Evolutionary conservation across 2,797 vertebrate genomes (phyloP), one percentile per base, ranked within the genome.

Genomic region (Urosaurus nigricauda): DNA sequence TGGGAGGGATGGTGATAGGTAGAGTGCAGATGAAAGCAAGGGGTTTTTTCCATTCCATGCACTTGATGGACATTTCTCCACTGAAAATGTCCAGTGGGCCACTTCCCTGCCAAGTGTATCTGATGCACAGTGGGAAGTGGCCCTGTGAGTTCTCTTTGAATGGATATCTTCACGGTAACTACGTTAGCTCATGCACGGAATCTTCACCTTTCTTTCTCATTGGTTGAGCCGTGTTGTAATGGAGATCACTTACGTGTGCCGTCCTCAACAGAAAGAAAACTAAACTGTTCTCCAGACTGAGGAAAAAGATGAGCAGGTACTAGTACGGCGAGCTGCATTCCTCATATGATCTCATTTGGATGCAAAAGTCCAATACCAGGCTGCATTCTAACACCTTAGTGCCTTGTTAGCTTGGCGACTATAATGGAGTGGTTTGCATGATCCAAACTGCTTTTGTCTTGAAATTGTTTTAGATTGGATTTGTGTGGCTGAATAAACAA

Each of bases 291-390:
- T 97, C 97, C 91, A 95, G 96, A 92, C 97, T 97, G 96, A 96
- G 95, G 96, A 97, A 97, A 96, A 97, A 97, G 96, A 97, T 97
- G 95, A 97, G 94, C 97, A 97, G 97, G 97, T 97, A 97, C 94
- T 40, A 68, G 91, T 92, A 93, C 24, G 74, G 86, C 92, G 94
- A 96, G 94, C 93, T 93, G 95, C 93, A 84, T 95, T 90, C 91
- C 26, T 47, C 0, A 90, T 93, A 74, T 0, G 0, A 85, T 94
- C 94, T 91, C 92, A 79, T 89, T 89, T 86, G 88, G 93, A 77
- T 91, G 87, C 93, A 92, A 83, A 89, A 77, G 21, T 26, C 60
- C 77, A 68, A 95, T 91, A 68, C 77, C 65, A 89, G 87, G 91
- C 90, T 94, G 92, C 82, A 91, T 68, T 93, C 92, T 96, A 96